Evolutionary conservation across 37 sponge, comb jelly and placozoan species (phyloP).

Genomic region (Ianthella basta): DNA sequence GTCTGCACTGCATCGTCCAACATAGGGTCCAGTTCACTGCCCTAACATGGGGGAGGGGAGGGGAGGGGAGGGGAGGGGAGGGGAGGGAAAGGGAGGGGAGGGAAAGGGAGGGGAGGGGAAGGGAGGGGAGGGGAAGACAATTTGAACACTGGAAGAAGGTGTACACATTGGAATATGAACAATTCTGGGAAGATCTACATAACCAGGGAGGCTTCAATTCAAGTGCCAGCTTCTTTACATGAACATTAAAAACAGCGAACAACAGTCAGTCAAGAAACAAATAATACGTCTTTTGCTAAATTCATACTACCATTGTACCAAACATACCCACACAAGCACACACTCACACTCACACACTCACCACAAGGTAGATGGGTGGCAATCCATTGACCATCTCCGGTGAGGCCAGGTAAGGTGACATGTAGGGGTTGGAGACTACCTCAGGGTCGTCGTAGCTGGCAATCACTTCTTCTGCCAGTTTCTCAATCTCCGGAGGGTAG

Average conservation of each 20-base stretch:
- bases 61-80: not conserved
- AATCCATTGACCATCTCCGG: constrained; percentile 70
- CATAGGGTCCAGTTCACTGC: constrained; percentile 76
- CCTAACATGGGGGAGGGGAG: constrained; percentile 40
- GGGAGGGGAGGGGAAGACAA: too few relatives aligned
- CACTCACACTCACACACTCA: constrained; percentile 39
- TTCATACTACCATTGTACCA: not conserved
- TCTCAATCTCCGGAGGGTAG: constrained; percentile 49
- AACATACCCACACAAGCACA: too few relatives aligned
- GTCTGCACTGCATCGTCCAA: constrained; percentile 86
- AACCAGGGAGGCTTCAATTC: too few relatives aligned
- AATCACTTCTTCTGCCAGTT: constrained; percentile 42
- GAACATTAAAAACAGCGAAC: too few relatives aligned
- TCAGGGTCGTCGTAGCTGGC: constrained; percentile 46
- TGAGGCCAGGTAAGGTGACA: constrained; percentile 85
- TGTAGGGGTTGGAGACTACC: constrained; percentile 65
- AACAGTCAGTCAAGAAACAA: too few relatives aligned
- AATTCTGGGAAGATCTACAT: too few relatives aligned
- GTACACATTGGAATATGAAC: too few relatives aligned
- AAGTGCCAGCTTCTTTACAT: too few relatives aligned
- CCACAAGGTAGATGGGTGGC: constrained; percentile 83
- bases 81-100: too few relatives aligned
- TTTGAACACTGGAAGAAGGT: too few relatives aligned
- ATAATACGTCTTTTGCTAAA: too few relatives aligned
- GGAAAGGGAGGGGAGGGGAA: too few relatives aligned